Percentiles rank a stretch among this genome's conserved stretches.
phyloP scores from a whole-genome alignment of 2,888 invertebrate species.

The Metellina segmentata region DNA sequence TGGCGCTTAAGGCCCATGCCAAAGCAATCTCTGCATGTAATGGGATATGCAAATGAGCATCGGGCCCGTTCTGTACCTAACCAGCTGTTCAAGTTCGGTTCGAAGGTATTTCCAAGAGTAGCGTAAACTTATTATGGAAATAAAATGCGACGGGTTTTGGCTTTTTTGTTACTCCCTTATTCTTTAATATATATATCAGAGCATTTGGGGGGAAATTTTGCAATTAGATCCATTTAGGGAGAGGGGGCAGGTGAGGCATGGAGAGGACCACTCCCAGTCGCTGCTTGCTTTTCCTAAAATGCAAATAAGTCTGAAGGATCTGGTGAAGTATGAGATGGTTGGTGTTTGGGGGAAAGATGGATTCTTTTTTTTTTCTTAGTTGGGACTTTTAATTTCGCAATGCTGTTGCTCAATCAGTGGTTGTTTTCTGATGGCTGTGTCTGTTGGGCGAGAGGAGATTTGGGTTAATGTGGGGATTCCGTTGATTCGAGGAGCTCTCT shows the following conservation, averaged over 20 bases:
- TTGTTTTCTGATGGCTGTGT: neutral
- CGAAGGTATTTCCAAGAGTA: constrained; percentile 55
- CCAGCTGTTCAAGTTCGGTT: constrained; percentile 66
- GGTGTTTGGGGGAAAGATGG: neutral
- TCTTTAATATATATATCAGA: constrained; percentile 72
- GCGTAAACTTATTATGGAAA: constrained; percentile 74
- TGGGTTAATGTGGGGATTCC: too few relatives aligned
- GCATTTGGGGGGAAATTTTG: constrained; percentile 61
- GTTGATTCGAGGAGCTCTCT: too few relatives aligned
- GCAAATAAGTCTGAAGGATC: constrained; percentile 30
- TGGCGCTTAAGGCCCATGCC: constrained; percentile 65
- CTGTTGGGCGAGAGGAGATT: too few relatives aligned
- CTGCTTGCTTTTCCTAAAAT: constrained; percentile 5
- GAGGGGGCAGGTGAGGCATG: neutral
- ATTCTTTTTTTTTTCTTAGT: neutral
- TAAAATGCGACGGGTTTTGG: constrained; percentile 63
- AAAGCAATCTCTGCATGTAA: constrained; percentile 63
- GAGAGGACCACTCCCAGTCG: neutral
- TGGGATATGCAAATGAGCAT: constrained; percentile 73
- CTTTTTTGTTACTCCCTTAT: constrained; percentile 39
- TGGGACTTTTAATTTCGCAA: neutral
- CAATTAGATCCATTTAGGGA: constrained; percentile 67
- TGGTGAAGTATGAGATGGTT: neutral
- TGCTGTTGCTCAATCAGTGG: neutral
- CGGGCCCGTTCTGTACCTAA: constrained; percentile 47